Evolutionary conservation across 2,797 vertebrate genomes (phyloP).

Genomic region (Rhyacichthys aspro): DNA sequence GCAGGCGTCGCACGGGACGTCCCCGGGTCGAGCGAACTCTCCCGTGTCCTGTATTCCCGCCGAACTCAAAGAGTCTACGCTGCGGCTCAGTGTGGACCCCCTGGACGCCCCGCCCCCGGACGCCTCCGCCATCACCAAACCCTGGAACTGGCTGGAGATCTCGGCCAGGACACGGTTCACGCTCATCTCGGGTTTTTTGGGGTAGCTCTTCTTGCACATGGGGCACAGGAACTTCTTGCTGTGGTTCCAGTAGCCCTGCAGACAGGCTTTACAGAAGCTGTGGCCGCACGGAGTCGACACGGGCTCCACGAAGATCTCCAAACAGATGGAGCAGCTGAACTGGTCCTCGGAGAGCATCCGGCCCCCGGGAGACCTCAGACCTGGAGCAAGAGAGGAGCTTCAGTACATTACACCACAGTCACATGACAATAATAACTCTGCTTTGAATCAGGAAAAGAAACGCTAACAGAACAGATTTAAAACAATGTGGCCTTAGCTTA

Average conservation of each 20-base stretch:
- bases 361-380: conserved; percentile 42
- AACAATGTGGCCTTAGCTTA: background rate
- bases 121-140: conserved; percentile 45
- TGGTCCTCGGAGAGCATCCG: conserved; percentile 79
- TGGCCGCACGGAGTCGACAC: conserved; percentile 84
- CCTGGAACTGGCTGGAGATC: conserved; percentile 82
- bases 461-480: background rate
- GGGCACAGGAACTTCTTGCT: conserved; percentile 81
- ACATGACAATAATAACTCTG: background rate
- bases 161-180: conserved; percentile 83
- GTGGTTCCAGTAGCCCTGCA: conserved; percentile 84
- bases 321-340: conserved; percentile 84
- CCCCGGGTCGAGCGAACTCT: conserved; percentile 75
- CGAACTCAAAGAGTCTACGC: background rate
- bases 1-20: conserved; percentile 80
- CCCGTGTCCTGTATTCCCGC: conserved; percentile 28
- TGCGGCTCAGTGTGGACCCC: conserved; percentile 46
- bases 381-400: conserved; percentile 36
- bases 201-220: conserved; percentile 84
- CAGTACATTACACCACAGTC: background rate
- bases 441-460: background rate
- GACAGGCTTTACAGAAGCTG: conserved; percentile 85
- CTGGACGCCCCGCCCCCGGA: background rate
- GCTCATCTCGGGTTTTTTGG: conserved; percentile 78
- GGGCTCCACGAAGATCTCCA: conserved; percentile 85